phyloP scores from a whole-genome alignment of 2,113 vertebrate genomes.

The Chaetura pelagica region DNA sequence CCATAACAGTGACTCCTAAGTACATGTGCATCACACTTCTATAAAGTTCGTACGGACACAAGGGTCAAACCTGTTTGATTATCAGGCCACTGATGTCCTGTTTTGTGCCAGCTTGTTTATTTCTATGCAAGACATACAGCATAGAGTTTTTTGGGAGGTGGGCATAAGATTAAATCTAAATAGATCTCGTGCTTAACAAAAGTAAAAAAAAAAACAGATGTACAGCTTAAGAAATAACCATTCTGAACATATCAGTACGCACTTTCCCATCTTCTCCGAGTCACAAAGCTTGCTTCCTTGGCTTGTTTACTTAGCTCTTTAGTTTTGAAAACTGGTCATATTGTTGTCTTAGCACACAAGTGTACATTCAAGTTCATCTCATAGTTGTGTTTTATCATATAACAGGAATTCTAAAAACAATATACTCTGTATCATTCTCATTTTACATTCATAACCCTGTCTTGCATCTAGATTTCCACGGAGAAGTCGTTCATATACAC shows the following conservation, averaged over 20 bases:
- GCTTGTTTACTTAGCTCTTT: neutral
- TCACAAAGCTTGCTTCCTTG: neutral
- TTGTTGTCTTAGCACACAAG: neutral
- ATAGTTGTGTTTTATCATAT: neutral
- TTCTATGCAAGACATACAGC: conserved; percentile 84
- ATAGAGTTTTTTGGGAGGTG: conserved; percentile 73
- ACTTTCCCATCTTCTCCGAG: neutral
- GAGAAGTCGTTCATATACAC: neutral
- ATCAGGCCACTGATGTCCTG: conserved; percentile 80
- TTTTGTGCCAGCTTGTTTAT: conserved; percentile 81
- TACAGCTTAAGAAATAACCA: conserved; percentile 40
- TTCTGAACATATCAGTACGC: conserved; percentile 20
- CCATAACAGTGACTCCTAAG: conserved; percentile 81
- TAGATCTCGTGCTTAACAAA: conserved; percentile 70
- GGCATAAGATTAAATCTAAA: conserved; percentile 56
- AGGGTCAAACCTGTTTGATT: conserved; percentile 82
- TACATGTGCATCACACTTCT: conserved; percentile 81
- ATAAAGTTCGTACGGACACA: conserved; percentile 74
- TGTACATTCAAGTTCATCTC: neutral
- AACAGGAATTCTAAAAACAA: neutral
- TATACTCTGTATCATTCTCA: neutral
- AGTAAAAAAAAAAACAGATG: conserved; percentile 51
- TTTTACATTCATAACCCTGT: neutral
- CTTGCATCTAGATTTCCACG: neutral
- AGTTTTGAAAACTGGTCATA: neutral